These are phyloP conservation scores for Phoeniculus purpureus DNA, from an alignment of 2,797 vertebrate genomes.

Conservation along the genomic window DNA sequence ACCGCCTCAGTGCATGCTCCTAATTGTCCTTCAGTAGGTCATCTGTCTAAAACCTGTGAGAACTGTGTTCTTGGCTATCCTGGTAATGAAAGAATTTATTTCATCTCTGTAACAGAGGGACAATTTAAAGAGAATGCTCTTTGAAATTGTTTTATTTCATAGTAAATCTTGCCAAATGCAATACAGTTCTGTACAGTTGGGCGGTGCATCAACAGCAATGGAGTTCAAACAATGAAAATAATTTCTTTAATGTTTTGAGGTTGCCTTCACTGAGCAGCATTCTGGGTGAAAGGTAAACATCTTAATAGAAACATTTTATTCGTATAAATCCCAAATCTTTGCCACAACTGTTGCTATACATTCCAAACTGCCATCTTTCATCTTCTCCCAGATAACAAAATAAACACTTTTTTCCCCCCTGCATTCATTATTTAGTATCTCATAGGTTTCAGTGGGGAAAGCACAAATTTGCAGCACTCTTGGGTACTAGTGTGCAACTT, in stretches of 20 bases:
- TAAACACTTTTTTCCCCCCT: not conserved
- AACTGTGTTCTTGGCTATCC: slow-evolving; percentile 44
- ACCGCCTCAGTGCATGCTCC: not conserved
- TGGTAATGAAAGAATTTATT: slow-evolving; percentile 53
- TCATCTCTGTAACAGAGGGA: slow-evolving; percentile 29
- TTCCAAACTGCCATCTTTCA: not conserved
- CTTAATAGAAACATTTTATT: slow-evolving; percentile 24
- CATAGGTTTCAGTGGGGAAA: not conserved
- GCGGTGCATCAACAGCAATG: slow-evolving; percentile 14
- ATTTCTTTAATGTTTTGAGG: slow-evolving; percentile 49
- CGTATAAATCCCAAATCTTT: not conserved
- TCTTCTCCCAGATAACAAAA: slow-evolving; percentile 2
- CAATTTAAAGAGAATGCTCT: slow-evolving; percentile 65
- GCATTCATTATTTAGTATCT: not conserved
- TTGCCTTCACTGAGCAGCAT: not conserved
- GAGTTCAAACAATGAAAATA: slow-evolving; percentile 43
- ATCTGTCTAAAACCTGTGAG: slow-evolving; percentile 49
- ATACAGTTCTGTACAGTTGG: slow-evolving; percentile 47
- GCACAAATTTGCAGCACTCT: not conserved
- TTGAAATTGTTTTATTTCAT: slow-evolving; percentile 61
- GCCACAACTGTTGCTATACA: not conserved
- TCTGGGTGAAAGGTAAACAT: not conserved
- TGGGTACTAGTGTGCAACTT: not conserved
- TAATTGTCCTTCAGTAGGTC: slow-evolving; percentile 29
- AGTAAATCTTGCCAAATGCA: slow-evolving; percentile 50